Percentiles rank a stretch among this genome's conserved stretches.
Evolutionary conservation across 2,113 vertebrate genomes (phyloP).

Genomic region (Corynorhinus townsendii): DNA sequence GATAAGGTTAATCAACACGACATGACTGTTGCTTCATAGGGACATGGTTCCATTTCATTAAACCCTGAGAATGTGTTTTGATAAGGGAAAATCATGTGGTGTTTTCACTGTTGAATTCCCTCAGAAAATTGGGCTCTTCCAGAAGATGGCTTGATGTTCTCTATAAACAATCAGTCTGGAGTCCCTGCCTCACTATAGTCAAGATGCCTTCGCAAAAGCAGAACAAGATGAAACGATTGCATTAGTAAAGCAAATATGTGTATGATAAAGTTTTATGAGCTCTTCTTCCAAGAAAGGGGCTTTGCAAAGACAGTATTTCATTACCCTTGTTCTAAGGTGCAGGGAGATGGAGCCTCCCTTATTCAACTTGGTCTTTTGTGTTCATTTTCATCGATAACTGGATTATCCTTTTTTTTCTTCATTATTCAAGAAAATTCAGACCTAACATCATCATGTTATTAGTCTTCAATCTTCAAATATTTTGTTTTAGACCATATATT

Average conservation of each 20-base stretch:
- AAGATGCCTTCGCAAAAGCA: conserved; percentile 57
- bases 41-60: conserved; percentile 46
- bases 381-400: not conserved
- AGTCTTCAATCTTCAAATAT: not conserved
- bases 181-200: conserved; percentile 45
- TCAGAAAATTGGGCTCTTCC: conserved; percentile 41
- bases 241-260: conserved; percentile 61
- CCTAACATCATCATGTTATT: not conserved
- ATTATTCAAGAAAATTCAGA: not conserved
- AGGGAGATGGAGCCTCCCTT: not conserved
- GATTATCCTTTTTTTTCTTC: not conserved
- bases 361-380: not conserved
- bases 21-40: conserved; percentile 30
- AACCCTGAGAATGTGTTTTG: conserved; percentile 40
- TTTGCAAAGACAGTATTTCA: conserved; percentile 45
- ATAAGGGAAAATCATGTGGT: conserved; percentile 22
- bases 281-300: conserved; percentile 63
- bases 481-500: not conserved
- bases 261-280: conserved; percentile 72
- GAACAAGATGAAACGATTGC: conserved; percentile 53
- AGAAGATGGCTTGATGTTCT: conserved; percentile 37
- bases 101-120: conserved; percentile 18
- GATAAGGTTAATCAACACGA: conserved; percentile 74
- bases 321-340: not conserved
- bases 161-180: conserved; percentile 62